phyloP scores from a whole-genome alignment of 2,113 vertebrate species.

The Chlamydotis undulata region DNA sequence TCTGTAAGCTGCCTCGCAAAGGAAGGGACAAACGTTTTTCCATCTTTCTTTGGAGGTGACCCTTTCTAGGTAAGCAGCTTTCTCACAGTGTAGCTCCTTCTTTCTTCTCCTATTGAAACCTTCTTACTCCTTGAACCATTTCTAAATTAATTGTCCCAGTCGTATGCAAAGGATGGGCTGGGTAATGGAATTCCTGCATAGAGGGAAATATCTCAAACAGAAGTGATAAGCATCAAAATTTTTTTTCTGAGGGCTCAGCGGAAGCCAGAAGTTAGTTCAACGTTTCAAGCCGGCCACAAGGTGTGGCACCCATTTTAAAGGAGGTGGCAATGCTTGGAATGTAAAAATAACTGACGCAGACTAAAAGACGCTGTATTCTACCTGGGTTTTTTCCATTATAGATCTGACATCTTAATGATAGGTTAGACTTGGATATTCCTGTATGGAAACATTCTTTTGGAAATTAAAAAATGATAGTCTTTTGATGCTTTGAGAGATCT shows the following conservation, averaged over 20 bases:
- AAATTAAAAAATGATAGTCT: slow-evolving; percentile 4
- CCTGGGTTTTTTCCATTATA: slow-evolving; percentile 28
- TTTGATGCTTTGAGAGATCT: neutral
- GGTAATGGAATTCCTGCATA: neutral
- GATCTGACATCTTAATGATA: slow-evolving; percentile 1
- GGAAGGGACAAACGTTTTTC: neutral
- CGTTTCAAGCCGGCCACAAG: neutral
- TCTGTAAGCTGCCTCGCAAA: neutral
- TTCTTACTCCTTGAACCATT: neutral
- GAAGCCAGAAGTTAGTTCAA: neutral
- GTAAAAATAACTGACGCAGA: neutral
- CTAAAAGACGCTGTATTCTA: neutral
- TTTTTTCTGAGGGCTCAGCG: neutral
- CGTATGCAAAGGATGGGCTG: neutral
- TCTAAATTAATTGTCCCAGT: neutral
- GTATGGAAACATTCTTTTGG: slow-evolving; percentile 3
- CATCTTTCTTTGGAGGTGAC: neutral
- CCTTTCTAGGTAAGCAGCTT: neutral
- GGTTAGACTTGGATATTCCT: neutral
- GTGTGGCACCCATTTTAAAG: neutral
- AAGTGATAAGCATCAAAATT: slow-evolving; percentile 1
- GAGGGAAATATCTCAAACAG: neutral
- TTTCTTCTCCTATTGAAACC: neutral
- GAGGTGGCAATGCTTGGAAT: slow-evolving; percentile 28
- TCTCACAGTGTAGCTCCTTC: neutral